Evolutionary conservation across 2,113 vertebrate genomes (phyloP), one percentile per base, ranked within the genome.

Genomic region (Podarcis muralis): DNA sequence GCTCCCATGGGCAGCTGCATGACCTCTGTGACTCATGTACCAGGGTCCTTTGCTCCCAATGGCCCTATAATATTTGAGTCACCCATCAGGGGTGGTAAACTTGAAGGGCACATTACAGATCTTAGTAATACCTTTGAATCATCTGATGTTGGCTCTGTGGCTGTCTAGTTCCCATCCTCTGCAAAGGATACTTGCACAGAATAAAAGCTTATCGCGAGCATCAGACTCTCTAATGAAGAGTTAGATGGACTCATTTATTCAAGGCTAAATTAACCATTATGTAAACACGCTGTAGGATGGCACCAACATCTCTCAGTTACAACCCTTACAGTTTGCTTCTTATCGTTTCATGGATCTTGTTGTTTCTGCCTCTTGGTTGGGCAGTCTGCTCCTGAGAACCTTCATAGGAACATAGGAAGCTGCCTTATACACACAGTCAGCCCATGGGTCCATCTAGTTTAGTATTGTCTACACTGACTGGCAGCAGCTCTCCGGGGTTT

Each of bases 111-210:
- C 43, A 43, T 77, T 92, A 75, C 40, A 84, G 87, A 78, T 91
- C 88, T 91, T 90, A 79, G 84, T 81, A 90, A 92, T 91, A 78
- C 91, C 90, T 88, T 88, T 82, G 93, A 95, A 92, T 93, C 86
- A 11, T 90, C 91, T 68, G 11, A 71, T 69, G 68, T 65, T 81
- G 93, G 84, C 0, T 87, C 75, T 87, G 92, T 77, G 87, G 85
- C 88, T 90, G 85, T 1, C 65, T 92, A 90, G 43, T 88, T 59
- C 74, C 88, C 40, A 62, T 40, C 48, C 30, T 43, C 74, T 37
- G 15, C 83, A 32, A 4, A 75, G 22, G 71, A 92, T 91, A 92
- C 88, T 91, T 85, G 89, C 86, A 32, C 57, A 32, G 84, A 86
- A 87, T 53, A 88, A 91, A 86, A 27, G 48, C 40, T 90, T 93